Base-by-base conservation (phyloP, 2,888 invertebrate species). In the Ypsolopha sequella region DNA sequence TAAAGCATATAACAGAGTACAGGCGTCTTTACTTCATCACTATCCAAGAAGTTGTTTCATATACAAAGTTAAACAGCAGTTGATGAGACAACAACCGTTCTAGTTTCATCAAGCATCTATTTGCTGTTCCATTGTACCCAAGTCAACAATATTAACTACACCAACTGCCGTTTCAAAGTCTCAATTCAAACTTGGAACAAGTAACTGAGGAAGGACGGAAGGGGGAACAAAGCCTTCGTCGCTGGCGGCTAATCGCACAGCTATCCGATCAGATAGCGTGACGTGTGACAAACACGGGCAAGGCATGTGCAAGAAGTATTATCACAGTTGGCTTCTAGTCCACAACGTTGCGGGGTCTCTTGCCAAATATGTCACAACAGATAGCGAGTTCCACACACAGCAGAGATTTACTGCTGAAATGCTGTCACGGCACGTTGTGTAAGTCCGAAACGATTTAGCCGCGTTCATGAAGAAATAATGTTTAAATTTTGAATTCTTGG, bases 301-400 rank as follows among this genome's bases (percentile, higher is more conserved):
- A 24, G 41, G 35, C 33, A 47, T 38, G 60, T 62, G 50, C 50
- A 43, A 62, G 52, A 63, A 60, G 65, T 66, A 69, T 74, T 78
- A 80, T 80, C 76, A 80, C 82, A 80, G 78, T 82, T 82, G 79
- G 81, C 77, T 73, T 63, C 58, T 58, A 63, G 71, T 67, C 66
- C 68, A 50, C 50, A 11, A 35, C 47, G 50, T 48, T 36, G 53
- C 50, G 44, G 58, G 61, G 60, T 59, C 65, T 64, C 68, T 80
- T 81, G 82, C 85, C 84, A 85, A 85, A 82, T 82, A 79, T 79
- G 80, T 80, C 80, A 73, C 72, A 65, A 71, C 71, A 73, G 76
- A 78, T 79, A 80, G 70, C 68, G 63, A 24, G 51, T 39, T 33
- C 36, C 44, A 36, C 43, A 46, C 51, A 60, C 62, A 36, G 51